Evolutionary conservation across 1,140 invertebrate species (phyloP), one percentile per base, ranked within the genome.

Genomic region (Brachionus asplanchnoidis): DNA sequence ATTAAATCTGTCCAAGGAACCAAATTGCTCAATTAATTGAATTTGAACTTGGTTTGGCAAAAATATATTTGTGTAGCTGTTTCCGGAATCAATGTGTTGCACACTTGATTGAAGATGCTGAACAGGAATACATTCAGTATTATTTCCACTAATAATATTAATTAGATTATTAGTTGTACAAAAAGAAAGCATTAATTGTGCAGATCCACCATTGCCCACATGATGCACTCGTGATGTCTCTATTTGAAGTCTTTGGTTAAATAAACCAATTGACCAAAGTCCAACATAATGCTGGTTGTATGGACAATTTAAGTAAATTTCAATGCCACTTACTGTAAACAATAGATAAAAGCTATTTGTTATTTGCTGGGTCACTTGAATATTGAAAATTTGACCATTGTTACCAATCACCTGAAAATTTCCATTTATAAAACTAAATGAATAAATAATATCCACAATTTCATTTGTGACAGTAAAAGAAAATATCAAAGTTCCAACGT

Each of bases 131-230:
- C 77, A 65, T n/a, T 9, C 12, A n/a, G 46, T 40, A 60, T 46
- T 77, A 46, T 77, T 77, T 77, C 7, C 23, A n/a, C n/a, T 17
- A 4, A 77, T 46, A 12, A 77, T 26, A 23, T 77, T 77, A 14
- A 77, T 77, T 6, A 77, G 17, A 50, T 20, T 77, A 46, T 77
- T 77, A 46, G 73, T 77, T 8, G 40, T 50, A 77, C 73, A 77
- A 77, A 46, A 77, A 11, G 73, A 46, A 26, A 9, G 14, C 44
- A 77, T 46, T 23, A 77, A 11, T 46, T n/a, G 17, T 42, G 12
- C 9, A 14, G 73, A 77, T 23, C 17, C 73, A 14, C 40, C 73
- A 77, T 50, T 77, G 7, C 73, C 73, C 0, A 46, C 11, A 36
- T 77, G 44, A 50, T 77, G 26, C 8, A 46, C 17, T 14, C 44